Evolutionary conservation across 2,888 invertebrate species (phyloP), one percentile per base, ranked within the genome.

Genomic region (Drosophila hawaiiensis): DNA sequence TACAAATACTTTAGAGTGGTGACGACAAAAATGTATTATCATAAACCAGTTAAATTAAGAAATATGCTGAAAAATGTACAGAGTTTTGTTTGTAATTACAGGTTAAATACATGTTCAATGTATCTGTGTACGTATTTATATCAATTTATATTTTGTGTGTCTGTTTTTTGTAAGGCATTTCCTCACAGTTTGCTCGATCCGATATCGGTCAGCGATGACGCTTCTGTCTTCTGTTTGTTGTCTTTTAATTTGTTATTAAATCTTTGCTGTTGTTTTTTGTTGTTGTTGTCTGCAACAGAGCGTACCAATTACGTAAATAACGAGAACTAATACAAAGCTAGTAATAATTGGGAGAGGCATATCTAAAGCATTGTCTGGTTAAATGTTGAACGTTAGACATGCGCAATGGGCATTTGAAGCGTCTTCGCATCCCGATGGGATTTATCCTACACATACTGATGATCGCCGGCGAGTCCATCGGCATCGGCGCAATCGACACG

Each of bases 381-480:
- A 67, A 37, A 25, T 65, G 55, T 71, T 53, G 43, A 49, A 25
- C 52, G 78, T 84, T 92, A 92, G 75, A 92, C 92, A 89, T 92
- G 91, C 76, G 92, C 92, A 77, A 92, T 92, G 75, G 92, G 92
- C 90, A 92, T 86, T 65, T 91, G 92, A 83, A 91, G 89, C 83
- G 92, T 92, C 92, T 87, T 91, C 91, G 92, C 92, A 92, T 92
- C 92, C 92, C 92, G 92, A 92, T 91, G 89, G 82, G 92, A 90
- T 84, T 92, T 92, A 76, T 92, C 92, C 92, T 95, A 96, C 92
- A 96, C 96, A 91, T 96, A 96, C 93, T 96, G 96, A 94, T 95
- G 96, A 91, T 95, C 96, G 76, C 95, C 95, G 88, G 95, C 95
- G 76, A 95, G 94, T 25, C 78, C 82, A 68, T 89, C 89, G 29